Base-by-base conservation (phyloP, 2,113 vertebrate species). In the Phoxinus phoxinus region DNA sequence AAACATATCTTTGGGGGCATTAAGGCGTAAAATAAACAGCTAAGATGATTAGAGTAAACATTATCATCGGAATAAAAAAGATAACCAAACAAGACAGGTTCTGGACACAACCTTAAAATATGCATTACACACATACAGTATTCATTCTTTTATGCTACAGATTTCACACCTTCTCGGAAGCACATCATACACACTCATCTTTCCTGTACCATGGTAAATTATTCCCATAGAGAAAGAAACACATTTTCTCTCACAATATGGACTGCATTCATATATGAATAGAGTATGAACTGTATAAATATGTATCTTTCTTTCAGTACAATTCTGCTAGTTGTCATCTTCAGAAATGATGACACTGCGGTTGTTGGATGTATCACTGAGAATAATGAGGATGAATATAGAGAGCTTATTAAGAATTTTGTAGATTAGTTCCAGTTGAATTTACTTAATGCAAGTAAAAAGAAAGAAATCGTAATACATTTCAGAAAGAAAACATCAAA, bases 1-100 rank as follows among this genome's bases (percentile, higher is more conserved):
- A 84, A 81, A 79, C 81, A 6, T 86, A 72, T 80, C 23, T 84
- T 71, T 84, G 79, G 76, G 87, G 76, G 87, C 23, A 15, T 11
- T 17, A 51, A n/a, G 78, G 63, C n/a, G 0, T 46, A 59, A 80
- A 88, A 88, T 86, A 74, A 86, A 86, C 69, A 65, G 75, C 81
- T 58, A 75, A 23, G 23, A 53, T 51, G 23, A 77, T 53, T 37
- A 69, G 6, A 51, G 41, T 44, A 75, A 65, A 44, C 17, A 44
- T 83, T 35, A 79, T n/a, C 21, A 59, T 59, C 76, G 17, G 48
- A 77, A 77, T 56, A 21, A 30, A 27, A 76, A 48, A 27, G 17
- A 53, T 11, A 58, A 21, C 48, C 19, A 59, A 35, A 15, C 51
- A 37, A 35, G 25, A 37, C 9, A 21, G 30, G 27, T 71, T 71